Evolutionary conservation across 1,140 invertebrate species (phyloP), one percentile per base, ranked within the genome.

Genomic region (Subanguina moxae): DNA sequence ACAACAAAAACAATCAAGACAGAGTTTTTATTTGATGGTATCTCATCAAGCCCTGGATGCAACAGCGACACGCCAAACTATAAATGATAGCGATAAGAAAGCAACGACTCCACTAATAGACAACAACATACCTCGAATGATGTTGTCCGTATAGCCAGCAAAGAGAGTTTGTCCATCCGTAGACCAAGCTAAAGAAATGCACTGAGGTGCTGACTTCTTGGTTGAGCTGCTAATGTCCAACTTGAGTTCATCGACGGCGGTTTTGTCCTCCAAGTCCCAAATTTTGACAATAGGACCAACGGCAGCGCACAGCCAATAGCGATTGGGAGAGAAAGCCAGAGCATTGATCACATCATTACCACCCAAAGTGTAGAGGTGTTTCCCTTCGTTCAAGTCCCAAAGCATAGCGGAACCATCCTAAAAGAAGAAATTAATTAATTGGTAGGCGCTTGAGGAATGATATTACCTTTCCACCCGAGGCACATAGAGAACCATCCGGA

Each of bases 281-380:
- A 99, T 97, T 86, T 96, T 97, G 83, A 99, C 97, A 76, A 90
- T 61, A 11, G 94, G 92, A 78, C 96, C 96, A 83, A 91, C 97
- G n/a, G 96, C 96, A 81, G 94, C 96, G 86, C 96, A 98, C 17
- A 99, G 88, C 96, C 96, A 99, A 83, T 99, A 99, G 83, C 96
- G 90, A 86, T 98, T 98, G 59, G 96, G 96, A 77, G 92, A 96
- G 89, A 99, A 99, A 88, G 92, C 94, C 73, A 99, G 86, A 8
- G 94, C 90, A 80, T 94, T 97, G 85, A 99, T 97, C 82, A 93
- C 92, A 80, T 97, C 94, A 84, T 94, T 95, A 84, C 97, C 94
- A 80, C 97, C 93, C 74, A 99, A 86, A 32, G 95, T 98, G 86
- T 99, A 96, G 78, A 99, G 86, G 84, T 98, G 94, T 85, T 98